phyloP scores from a whole-genome alignment of 2,888 invertebrate genomes.

The Drosophila buzzatii region DNA sequence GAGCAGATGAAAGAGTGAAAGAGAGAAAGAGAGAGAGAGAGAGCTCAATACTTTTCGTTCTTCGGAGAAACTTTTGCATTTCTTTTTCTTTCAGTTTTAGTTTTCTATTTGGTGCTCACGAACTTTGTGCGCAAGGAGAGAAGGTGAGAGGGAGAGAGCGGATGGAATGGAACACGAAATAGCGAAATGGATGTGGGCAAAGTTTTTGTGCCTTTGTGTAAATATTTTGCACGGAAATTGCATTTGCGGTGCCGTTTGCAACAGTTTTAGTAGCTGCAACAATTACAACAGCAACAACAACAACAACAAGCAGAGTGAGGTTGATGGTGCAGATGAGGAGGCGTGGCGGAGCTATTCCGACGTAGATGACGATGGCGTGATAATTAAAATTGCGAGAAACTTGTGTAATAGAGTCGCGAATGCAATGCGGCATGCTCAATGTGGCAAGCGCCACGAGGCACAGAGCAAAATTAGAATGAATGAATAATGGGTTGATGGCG shows the following conservation, averaged over 20 bases:
- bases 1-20: neutral
- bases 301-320: neutral
- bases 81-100: slow-evolving; percentile 7
- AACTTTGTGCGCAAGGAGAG: slow-evolving; percentile 11
- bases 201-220: slow-evolving; percentile 60
- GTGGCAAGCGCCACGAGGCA: slow-evolving; percentile 31
- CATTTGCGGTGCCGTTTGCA: slow-evolving; percentile 59
- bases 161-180: slow-evolving; percentile 10
- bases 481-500: slow-evolving; percentile 26
- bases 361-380: slow-evolving; percentile 41
- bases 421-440: slow-evolving; percentile 47
- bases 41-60: slow-evolving; percentile 28
- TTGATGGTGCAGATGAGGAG: neutral
- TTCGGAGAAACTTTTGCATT: slow-evolving; percentile 27
- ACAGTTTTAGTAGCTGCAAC: slow-evolving; percentile 45
- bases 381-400: slow-evolving; percentile 65
- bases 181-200: slow-evolving; percentile 18
- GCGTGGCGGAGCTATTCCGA: neutral
- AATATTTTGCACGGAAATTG: slow-evolving; percentile 73
- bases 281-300: slow-evolving; percentile 22
- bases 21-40: neutral
- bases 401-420: slow-evolving; percentile 40
- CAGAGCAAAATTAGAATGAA: slow-evolving; percentile 43
- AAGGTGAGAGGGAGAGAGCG: fast-evolving
- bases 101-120: slow-evolving; percentile 28